Evolutionary conservation across 2,797 vertebrate species (phyloP).

Genomic region (Clarias platycephalus): DNA sequence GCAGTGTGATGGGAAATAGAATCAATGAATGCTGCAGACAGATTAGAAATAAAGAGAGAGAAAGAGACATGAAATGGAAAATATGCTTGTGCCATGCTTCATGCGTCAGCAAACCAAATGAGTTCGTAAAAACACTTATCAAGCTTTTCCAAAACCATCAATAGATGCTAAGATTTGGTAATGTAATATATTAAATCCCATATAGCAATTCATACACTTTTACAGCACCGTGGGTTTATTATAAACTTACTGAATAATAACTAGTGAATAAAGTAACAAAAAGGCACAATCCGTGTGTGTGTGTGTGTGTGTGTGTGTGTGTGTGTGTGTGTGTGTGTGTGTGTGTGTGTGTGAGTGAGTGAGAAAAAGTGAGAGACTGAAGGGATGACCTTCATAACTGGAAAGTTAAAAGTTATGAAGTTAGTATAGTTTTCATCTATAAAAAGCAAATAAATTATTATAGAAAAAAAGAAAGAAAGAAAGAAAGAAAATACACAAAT

Average conservation of each 20-base stretch:
- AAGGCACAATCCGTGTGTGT: too few species aligned
- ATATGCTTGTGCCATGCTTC: neutral
- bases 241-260: too few species aligned
- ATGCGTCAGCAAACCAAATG: neutral
- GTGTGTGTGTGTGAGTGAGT: too few species aligned
- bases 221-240: too few species aligned
- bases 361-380: too few species aligned
- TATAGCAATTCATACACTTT: neutral
- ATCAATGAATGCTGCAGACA: neutral
- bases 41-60: conserved; percentile 27
- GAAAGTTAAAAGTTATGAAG: neutral
- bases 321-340: too few species aligned
- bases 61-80: conserved; percentile 34
- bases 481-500: too few species aligned
- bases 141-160: neutral
- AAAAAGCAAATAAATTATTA: too few species aligned
- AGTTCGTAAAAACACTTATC: neutral
- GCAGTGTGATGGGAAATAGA: neutral
- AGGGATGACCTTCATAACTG: neutral
- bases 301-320: too few species aligned
- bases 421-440: neutral
- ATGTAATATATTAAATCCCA: neutral
- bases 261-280: too few species aligned
- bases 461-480: too few species aligned
- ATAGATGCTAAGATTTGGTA: neutral